Base-by-base conservation (phyloP, 2,113 vertebrate genomes). In the Phoenicopterus ruber region DNA sequence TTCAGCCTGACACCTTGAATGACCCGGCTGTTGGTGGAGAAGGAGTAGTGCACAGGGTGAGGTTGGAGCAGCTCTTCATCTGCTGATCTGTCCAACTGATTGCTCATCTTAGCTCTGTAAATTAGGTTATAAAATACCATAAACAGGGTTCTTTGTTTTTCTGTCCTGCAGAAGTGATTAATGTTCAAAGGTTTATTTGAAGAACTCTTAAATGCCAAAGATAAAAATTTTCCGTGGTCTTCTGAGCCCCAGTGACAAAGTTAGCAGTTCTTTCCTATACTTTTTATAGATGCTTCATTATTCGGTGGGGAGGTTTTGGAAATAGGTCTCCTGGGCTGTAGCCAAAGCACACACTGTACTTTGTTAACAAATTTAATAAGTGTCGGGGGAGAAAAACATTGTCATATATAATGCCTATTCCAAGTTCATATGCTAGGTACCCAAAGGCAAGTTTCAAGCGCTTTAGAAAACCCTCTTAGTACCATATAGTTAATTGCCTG, bases 291-390 rank as follows among this genome's bases (percentile, higher is more conserved):
- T 59, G 52, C 29, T 72, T 54, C 40, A 3, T 32, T 62, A 10
- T 78, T 76, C 2, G 28, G 7, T 25, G 72, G 15, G 55, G 65
- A 57, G 67, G 36, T 32, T 38, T 59, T 76, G 74, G 38, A 89
- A 84, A 17, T 62, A 38, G 54, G 46, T 84, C 17, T 89, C 47
- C 59, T 71, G 61, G 92, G 52, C 72, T 88, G 24, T 36, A 79
- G 73, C 83, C 93, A 95, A 74, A 96, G 74, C 93, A 95, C 83
- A 87, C 38, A 4, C 61, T 84, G 70, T 94, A 50, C 93, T 95
- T 50, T 10, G 31, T 29, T 21, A 49, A 36, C 66, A 62, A 66
- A 89, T 80, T 54, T 57, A 77, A 7, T 61, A 73, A 72, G 9
- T 10, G 26, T 59, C 21, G 21, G 36, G 47, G 76, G 69, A 73